phyloP scores from a whole-genome alignment of 2,888 invertebrate species.

The Junonia oenone region DNA sequence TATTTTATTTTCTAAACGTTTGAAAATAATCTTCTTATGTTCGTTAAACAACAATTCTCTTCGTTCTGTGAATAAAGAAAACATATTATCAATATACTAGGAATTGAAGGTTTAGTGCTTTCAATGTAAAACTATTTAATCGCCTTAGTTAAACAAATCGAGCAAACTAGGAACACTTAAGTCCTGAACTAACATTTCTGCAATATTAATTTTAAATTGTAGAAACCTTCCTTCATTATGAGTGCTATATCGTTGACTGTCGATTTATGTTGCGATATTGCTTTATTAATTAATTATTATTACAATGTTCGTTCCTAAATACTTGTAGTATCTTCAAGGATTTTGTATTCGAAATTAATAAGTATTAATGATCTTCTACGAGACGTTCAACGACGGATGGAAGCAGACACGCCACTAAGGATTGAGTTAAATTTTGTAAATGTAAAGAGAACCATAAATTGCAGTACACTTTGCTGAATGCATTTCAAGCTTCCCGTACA shows the following conservation, averaged over 20 bases:
- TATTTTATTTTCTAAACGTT: not conserved
- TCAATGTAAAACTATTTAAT: not conserved
- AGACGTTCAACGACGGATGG: not conserved
- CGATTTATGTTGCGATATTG: too few species aligned
- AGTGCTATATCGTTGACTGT: too few species aligned
- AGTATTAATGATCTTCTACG: too few species aligned
- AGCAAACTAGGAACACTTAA: not conserved
- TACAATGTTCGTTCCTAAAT: too few species aligned
- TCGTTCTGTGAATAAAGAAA: not conserved
- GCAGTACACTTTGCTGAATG: slow-evolving; percentile 12
- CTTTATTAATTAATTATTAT: too few species aligned
- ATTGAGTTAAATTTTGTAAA: slow-evolving; percentile 9
- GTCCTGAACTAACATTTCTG: too few species aligned
- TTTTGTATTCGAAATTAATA: too few species aligned
- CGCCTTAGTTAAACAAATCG: not conserved
- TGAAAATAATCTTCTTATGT: not conserved
- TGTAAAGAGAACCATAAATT: slow-evolving; percentile 13
- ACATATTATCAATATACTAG: not conserved
- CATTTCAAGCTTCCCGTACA: slow-evolving; percentile 16
- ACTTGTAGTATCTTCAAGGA: too few species aligned
- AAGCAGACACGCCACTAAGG: not conserved
- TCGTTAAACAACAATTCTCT: not conserved
- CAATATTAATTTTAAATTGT: too few species aligned
- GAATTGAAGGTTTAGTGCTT: not conserved
- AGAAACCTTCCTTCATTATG: too few species aligned